phyloP scores from a whole-genome alignment of 2,888 invertebrate species.

The Ommatoiulus sabulosus region DNA sequence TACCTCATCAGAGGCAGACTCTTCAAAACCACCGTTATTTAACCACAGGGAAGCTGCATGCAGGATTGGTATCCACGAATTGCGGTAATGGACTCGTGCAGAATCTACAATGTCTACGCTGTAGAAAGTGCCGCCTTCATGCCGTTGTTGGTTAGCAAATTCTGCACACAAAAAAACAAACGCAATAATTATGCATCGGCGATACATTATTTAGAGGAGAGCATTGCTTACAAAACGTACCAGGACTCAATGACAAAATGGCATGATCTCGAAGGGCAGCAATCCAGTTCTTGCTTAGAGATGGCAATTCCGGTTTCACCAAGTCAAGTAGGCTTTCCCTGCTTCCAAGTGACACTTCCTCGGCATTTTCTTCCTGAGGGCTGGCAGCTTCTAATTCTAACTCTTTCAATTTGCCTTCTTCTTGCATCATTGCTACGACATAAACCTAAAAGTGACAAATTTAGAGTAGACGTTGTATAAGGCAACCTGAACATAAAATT shows the following conservation, averaged over 20 bases:
- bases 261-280: conserved; percentile 96
- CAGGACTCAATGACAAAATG: conserved; percentile 86
- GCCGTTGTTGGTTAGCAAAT: conserved; percentile 92
- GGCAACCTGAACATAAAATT: not conserved
- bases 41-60: conserved; percentile 93
- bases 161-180: conserved; percentile 70
- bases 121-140: conserved; percentile 97
- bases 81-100: conserved; percentile 89
- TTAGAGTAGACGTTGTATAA: conserved; percentile 18
- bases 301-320: conserved; percentile 92
- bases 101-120: conserved; percentile 95
- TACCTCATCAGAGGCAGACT: conserved; percentile 63
- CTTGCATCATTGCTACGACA: conserved; percentile 87
- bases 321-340: conserved; percentile 79
- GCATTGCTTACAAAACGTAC: conserved; percentile 67
- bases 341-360: conserved; percentile 66
- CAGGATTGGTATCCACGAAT: conserved; percentile 95
- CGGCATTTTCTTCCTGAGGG: conserved; percentile 68
- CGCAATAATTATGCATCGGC: not conserved
- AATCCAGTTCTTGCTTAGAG: conserved; percentile 94
- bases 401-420: conserved; percentile 71
- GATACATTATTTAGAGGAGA: not conserved
- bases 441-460: conserved; percentile 76
- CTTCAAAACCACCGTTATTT: conserved; percentile 75
- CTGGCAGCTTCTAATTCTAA: conserved; percentile 15